A percentile compares a stretch with the other conserved stretches of the same genome.
phyloP scores from a whole-genome alignment of 1,140 invertebrate genomes.

The Globodera ellingtonae region DNA sequence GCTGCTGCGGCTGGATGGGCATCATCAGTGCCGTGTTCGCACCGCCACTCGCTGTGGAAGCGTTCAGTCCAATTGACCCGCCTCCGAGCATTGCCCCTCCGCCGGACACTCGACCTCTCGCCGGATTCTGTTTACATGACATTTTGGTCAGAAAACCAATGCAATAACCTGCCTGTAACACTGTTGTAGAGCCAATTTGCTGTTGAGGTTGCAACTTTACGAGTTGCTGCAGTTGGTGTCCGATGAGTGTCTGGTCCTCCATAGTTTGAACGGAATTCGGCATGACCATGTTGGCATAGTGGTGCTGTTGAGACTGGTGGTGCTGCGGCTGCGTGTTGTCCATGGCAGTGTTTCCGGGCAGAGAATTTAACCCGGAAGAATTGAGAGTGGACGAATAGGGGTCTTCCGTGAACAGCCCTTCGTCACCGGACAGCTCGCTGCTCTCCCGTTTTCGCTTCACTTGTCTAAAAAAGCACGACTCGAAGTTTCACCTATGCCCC shows the following conservation, averaged over 20 bases:
- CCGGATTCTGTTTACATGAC: not conserved
- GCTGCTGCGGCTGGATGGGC: conserved; percentile 9
- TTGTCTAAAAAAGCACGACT: conserved; percentile 23
- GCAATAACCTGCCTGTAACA: not conserved
- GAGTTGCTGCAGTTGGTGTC: conserved; percentile 25
- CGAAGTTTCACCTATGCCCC: too few relatives aligned
- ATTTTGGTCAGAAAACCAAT: not conserved
- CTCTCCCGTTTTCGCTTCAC: conserved; percentile 43
- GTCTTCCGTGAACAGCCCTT: conserved; percentile 27
- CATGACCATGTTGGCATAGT: conserved; percentile 26
- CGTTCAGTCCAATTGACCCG: not conserved
- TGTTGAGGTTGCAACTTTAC: conserved; percentile 19
- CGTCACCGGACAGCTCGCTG: conserved; percentile 41
- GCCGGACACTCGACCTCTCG: not conserved
- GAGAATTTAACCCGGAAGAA: not conserved
- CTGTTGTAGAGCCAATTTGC: not conserved
- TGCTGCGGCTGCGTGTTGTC: conserved; percentile 22
- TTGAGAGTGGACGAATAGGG: conserved; percentile 4
- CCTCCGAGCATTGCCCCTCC: not conserved
- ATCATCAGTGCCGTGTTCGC: conserved; percentile 3
- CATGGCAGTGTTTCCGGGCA: conserved; percentile 9
- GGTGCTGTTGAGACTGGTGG: conserved; percentile 27
- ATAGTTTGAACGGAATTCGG: not conserved
- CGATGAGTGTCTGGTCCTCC: not conserved
- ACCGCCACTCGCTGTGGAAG: not conserved